Conservation (phyloP, 2,888 invertebrate genomes). For the Drosophila yooni region DNA sequence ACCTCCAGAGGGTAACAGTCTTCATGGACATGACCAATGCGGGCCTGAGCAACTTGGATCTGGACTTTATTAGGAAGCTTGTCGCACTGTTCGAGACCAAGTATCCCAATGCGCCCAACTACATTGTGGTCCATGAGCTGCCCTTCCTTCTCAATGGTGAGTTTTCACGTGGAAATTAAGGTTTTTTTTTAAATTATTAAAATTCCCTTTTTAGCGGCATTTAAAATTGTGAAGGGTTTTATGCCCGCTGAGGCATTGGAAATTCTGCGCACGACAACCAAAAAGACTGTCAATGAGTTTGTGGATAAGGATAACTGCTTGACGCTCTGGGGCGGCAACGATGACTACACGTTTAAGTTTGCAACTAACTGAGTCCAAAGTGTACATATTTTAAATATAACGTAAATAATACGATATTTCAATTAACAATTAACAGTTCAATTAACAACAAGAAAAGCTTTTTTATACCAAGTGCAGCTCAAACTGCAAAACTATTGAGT, state of each 20-base stretch:
- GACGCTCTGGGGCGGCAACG: slow-evolving; percentile 92
- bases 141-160: slow-evolving; percentile 95
- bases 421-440: slow-evolving; percentile 29
- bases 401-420: slow-evolving; percentile 63
- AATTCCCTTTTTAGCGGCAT: slow-evolving; percentile 88
- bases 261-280: slow-evolving; percentile 93
- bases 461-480: not conserved
- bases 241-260: slow-evolving; percentile 95
- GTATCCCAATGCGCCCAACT: slow-evolving; percentile 94
- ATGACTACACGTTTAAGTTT: slow-evolving; percentile 90
- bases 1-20: slow-evolving; percentile 91
- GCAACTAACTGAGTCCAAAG: slow-evolving; percentile 28
- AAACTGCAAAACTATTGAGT: slow-evolving; percentile 18
- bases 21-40: slow-evolving; percentile 96
- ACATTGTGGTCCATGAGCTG: slow-evolving; percentile 96
- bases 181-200: not conserved
- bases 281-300: slow-evolving; percentile 90
- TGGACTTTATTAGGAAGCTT: slow-evolving; percentile 94
- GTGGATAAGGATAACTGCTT: slow-evolving; percentile 91
- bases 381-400: slow-evolving; percentile 19
- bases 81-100: slow-evolving; percentile 94
- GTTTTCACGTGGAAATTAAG: slow-evolving; percentile 43
- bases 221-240: slow-evolving; percentile 94
- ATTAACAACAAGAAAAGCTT: not conserved
- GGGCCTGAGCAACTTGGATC: slow-evolving; percentile 94